Evolutionary conservation across 2,888 invertebrate genomes (phyloP).

Genomic region (Pandemis cinnamomeana): DNA sequence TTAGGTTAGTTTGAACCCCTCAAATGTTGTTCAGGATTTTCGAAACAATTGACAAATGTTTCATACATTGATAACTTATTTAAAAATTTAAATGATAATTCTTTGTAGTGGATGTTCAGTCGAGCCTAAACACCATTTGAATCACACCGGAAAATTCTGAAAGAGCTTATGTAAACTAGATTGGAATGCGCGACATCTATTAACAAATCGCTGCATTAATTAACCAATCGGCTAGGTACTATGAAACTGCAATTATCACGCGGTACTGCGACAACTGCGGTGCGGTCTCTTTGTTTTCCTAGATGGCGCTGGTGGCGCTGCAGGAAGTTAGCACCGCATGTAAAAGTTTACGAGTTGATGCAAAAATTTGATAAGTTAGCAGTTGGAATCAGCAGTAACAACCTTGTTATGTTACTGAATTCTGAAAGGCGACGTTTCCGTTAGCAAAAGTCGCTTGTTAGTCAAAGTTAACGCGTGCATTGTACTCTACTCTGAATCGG

Average conservation of each 20-base stretch:
- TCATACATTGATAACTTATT: no score
- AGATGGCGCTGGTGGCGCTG: conserved; percentile 36
- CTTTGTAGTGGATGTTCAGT: no score
- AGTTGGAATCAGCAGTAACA: not conserved
- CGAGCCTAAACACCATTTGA: no score
- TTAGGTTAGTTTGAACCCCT: no score
- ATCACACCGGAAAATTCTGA: not conserved
- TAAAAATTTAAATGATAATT: no score
- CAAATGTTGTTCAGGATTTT: no score
- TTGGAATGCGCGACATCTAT: conserved; percentile 25
- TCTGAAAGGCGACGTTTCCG: not conserved
- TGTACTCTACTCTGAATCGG: not conserved
- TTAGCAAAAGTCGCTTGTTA: not conserved
- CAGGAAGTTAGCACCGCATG: conserved; percentile 33
- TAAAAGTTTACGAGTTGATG: conserved; percentile 9
- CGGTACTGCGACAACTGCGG: not conserved
- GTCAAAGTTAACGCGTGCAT: not conserved
- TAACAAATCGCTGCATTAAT: not conserved
- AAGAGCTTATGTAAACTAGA: not conserved
- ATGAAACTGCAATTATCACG: not conserved
- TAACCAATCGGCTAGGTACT: not conserved
- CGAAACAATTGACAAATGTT: no score
- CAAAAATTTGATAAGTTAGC: conserved; percentile 17
- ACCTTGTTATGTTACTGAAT: not conserved
- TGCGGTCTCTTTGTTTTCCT: not conserved